Percentiles rank a stretch among this genome's conserved stretches.
Conservation (phyloP, 2,888 invertebrate species). For the Flexamia atlantica region DNA sequence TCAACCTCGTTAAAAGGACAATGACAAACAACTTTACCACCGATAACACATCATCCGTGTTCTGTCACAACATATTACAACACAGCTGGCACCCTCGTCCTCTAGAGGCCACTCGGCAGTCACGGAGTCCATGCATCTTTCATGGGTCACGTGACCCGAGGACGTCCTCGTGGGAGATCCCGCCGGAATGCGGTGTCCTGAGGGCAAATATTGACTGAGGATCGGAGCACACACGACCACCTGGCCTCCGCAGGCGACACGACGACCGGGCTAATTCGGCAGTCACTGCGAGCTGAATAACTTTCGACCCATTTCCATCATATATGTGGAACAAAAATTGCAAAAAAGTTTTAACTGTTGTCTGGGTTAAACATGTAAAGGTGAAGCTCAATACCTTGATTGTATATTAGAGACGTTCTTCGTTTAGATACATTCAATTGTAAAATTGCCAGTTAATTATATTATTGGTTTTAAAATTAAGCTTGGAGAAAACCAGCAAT, state of each 20-base stretch:
- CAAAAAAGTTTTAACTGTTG: no score
- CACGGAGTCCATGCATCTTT: conserved; percentile 39
- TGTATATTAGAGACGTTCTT: no score
- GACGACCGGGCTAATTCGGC: background rate
- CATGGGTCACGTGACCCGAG: conserved; percentile 41
- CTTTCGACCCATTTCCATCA: conserved; percentile 11
- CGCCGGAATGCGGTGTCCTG: conserved; percentile 40
- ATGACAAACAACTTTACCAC: no score
- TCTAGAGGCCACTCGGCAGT: conserved; percentile 8
- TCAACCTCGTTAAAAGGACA: no score
- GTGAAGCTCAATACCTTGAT: no score
- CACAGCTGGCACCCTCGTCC: conserved; percentile 20
- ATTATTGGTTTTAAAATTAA: no score
- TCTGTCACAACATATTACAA: conserved; percentile 1
- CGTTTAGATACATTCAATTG: no score
- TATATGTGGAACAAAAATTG: no score
- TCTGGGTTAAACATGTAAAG: no score
- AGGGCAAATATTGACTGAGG: conserved; percentile 45
- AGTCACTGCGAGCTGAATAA: background rate
- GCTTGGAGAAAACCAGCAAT: no score
- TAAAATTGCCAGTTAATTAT: no score
- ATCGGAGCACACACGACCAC: conserved; percentile 33
- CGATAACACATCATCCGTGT: no score
- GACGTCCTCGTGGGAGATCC: conserved; percentile 44
- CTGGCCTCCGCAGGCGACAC: background rate